Conservation (phyloP, 2,888 invertebrate genomes). For the Hirtodrosophila confusa region DNA sequence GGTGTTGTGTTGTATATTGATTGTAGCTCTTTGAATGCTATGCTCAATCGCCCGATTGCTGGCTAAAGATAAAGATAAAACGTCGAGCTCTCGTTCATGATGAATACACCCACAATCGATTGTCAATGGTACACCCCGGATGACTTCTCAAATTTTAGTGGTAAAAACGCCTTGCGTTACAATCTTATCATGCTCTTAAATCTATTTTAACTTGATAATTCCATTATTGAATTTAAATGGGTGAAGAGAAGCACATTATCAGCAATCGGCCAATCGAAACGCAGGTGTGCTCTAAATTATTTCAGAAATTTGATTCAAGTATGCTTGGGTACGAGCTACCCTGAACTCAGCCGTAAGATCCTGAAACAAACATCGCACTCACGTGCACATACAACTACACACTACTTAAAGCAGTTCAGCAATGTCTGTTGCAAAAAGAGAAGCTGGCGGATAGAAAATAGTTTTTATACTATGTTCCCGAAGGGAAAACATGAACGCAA, state of each 20-base stretch:
- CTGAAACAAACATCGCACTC: too few relatives aligned
- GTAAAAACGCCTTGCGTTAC: constrained; percentile 1
- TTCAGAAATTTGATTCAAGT: background rate
- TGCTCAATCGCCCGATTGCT: constrained; percentile 11
- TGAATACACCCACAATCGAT: constrained; percentile 11
- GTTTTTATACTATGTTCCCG: too few relatives aligned
- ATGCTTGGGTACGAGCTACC: too few relatives aligned
- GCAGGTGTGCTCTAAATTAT: constrained; percentile 31
- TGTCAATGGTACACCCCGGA: constrained; percentile 1
- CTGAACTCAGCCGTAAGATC: too few relatives aligned
- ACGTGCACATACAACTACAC: too few relatives aligned
- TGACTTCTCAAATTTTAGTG: constrained; percentile 52
- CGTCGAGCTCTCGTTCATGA: background rate
- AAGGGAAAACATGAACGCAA: too few relatives aligned
- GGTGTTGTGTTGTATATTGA: constrained; percentile 9
- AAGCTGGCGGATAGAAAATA: too few relatives aligned
- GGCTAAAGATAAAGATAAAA: constrained; percentile 4
- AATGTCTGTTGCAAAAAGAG: too few relatives aligned
- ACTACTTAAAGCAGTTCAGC: too few relatives aligned
- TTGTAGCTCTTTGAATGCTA: constrained; percentile 24
- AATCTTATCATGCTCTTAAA: constrained; percentile 34
- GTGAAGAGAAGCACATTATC: constrained; percentile 29
- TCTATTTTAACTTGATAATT: constrained; percentile 16
- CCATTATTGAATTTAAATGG: constrained; percentile 26
- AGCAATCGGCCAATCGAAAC: background rate